These are phyloP conservation scores for Mastomys natalensis DNA, from an alignment of 2,113 vertebrate genomes.

Conservation along the genomic window DNA sequence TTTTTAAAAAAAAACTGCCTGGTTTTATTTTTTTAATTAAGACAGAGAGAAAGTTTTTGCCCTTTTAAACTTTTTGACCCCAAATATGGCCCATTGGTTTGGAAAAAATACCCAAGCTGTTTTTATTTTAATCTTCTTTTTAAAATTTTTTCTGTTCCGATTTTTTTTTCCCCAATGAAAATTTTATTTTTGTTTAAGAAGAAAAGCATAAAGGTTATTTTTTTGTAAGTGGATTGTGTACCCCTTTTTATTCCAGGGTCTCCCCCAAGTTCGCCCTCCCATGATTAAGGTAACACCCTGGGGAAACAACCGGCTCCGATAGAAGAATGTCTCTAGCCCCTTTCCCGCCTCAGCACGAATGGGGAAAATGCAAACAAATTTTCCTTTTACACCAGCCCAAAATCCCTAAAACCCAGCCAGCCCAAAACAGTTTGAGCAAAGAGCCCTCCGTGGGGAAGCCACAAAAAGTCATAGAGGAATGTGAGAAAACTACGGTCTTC, in stretches of 20 bases:
- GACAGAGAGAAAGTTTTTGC: not conserved
- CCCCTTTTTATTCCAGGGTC: not conserved
- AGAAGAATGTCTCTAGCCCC: not conserved
- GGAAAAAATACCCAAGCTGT: not conserved
- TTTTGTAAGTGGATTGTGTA: not conserved
- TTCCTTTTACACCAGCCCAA: not conserved
- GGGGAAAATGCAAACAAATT: not conserved
- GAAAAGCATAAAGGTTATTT: not conserved
- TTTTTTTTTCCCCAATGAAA: constrained; percentile 8
- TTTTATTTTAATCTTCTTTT: constrained; percentile 25
- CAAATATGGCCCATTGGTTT: not conserved
- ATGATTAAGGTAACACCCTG: not conserved
- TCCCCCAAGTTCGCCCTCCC: not conserved
- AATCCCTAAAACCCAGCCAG: not conserved
- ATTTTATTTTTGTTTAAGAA: constrained; percentile 35
- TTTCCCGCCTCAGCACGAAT: not conserved
- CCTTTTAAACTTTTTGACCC: constrained; percentile 26
- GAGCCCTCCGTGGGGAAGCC: not conserved
- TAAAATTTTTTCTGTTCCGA: constrained; percentile 10
- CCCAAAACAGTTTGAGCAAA: constrained; percentile 2
- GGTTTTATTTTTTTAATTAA: constrained; percentile 32
- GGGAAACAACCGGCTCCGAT: not conserved
- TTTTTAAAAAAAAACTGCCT: constrained; percentile 2
- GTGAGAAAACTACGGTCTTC: no score
- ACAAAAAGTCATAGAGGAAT: no score